A percentile compares a stretch with the other conserved stretches of the same genome.
phyloP scores from a whole-genome alignment of 1,140 invertebrate genomes.

The Alviniconcha marisindica region DNA sequence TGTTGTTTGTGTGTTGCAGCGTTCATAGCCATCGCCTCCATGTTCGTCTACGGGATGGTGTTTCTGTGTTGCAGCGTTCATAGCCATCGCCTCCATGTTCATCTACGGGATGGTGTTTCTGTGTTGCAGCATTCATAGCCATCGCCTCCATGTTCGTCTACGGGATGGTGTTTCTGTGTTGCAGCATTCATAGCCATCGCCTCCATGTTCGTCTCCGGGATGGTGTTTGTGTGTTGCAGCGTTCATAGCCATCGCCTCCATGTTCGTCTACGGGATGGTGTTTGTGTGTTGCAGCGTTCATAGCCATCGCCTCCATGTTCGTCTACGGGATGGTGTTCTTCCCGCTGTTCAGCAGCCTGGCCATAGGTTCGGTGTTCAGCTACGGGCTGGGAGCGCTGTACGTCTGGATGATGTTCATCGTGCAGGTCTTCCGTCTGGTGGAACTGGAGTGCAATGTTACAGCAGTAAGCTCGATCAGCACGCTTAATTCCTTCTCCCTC shows the following conservation, averaged over 20 bases:
- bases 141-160: constrained; percentile 40
- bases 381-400: constrained; percentile 49
- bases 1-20: not conserved
- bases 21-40: not conserved
- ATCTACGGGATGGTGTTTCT: constrained; percentile 54
- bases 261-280: not conserved
- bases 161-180: constrained; percentile 24
- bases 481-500: constrained; percentile 21
- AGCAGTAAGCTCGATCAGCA: not conserved
- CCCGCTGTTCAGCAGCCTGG: constrained; percentile 54
- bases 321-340: constrained; percentile 58
- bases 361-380: constrained; percentile 42
- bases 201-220: not conserved
- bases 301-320: constrained; percentile 53
- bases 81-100: constrained; percentile 48
- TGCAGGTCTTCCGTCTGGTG: constrained; percentile 41
- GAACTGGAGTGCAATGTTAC: too few species aligned
- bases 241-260: not conserved
- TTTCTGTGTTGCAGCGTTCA: constrained; percentile 40
- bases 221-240: not conserved
- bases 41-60: not conserved
- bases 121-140: constrained; percentile 47
- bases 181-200: constrained; percentile 1
- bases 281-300: constrained; percentile 44
- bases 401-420: constrained; percentile 46